Conservation (phyloP, 2,113 vertebrate species). For the Pampusana beccarii region DNA sequence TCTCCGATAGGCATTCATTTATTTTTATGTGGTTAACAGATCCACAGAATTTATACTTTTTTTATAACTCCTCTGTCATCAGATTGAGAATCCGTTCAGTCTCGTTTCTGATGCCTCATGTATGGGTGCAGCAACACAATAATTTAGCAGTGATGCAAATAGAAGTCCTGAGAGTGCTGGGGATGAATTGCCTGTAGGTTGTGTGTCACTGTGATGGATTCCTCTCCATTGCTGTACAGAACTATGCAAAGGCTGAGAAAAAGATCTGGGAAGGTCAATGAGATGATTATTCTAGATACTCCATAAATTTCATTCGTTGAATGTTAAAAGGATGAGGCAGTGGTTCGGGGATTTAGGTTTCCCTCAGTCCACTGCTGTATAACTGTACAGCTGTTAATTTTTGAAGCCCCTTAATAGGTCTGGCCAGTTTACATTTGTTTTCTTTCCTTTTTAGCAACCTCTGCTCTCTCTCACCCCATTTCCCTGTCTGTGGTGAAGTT, state of each 20-base stretch:
- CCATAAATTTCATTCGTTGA: background rate
- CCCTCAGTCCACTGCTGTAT: background rate
- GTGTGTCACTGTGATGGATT: constrained; percentile 22
- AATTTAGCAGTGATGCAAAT: background rate
- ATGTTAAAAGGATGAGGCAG: background rate
- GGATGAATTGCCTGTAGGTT: constrained; percentile 2
- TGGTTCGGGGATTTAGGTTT: background rate
- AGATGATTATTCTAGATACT: background rate
- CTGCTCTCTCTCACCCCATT: background rate
- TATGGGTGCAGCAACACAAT: background rate
- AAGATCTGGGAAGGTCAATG: constrained; percentile 17
- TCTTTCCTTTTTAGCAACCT: background rate
- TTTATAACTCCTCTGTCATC: background rate
- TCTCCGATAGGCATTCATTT: background rate
- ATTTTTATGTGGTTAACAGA: background rate
- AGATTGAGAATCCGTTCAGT: background rate
- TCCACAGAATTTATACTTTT: background rate
- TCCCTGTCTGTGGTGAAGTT: background rate
- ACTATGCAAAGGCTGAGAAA: background rate
- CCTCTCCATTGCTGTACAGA: background rate
- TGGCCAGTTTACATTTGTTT: background rate
- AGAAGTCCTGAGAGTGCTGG: background rate
- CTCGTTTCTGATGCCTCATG: background rate
- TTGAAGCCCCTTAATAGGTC: background rate
- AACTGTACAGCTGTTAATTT: background rate